phyloP scores from a whole-genome alignment of 1,140 invertebrate genomes.

The Palaemon carinicauda region DNA sequence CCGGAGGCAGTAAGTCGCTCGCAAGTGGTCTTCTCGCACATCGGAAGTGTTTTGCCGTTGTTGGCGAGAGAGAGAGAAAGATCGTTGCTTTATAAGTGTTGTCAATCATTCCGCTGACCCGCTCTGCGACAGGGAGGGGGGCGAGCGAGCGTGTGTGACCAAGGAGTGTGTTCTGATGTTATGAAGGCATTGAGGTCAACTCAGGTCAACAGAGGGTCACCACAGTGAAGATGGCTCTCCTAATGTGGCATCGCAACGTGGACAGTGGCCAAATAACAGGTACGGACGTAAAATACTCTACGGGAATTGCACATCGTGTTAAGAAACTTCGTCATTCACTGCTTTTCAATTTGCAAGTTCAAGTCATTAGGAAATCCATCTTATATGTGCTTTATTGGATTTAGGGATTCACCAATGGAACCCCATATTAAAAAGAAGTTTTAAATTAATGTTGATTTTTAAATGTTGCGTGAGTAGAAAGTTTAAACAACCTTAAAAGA shows the following conservation, averaged over 20 bases:
- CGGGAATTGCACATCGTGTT: not conserved
- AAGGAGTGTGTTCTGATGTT: conserved; percentile 32
- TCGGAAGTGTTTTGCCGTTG: too few relatives aligned
- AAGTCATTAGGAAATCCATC: too few relatives aligned
- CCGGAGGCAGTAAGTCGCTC: too few relatives aligned
- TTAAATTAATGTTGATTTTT: too few relatives aligned
- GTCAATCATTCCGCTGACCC: not conserved
- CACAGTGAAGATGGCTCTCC: conserved; percentile 41
- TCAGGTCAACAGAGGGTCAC: not conserved
- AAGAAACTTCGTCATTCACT: not conserved
- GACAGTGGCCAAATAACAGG: conserved; percentile 45
- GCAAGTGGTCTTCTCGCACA: too few relatives aligned
- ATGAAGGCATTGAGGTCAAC: conserved; percentile 33
- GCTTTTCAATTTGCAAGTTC: not conserved
- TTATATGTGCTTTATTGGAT: too few relatives aligned
- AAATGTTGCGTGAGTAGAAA: too few relatives aligned
- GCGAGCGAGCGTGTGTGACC: not conserved
- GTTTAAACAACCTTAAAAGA: too few relatives aligned
- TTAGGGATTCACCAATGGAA: too few relatives aligned
- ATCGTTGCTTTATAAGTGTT: not conserved
- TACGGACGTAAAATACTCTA: conserved; percentile 8
- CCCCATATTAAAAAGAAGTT: too few relatives aligned
- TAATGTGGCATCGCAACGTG: conserved; percentile 53
- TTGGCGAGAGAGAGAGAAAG: not conserved
- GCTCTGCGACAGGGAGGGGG: not conserved